Evolutionary conservation across 2,113 vertebrate genomes (phyloP), one percentile per base, ranked within the genome.

Genomic region (Neolamprologus devosi): DNA sequence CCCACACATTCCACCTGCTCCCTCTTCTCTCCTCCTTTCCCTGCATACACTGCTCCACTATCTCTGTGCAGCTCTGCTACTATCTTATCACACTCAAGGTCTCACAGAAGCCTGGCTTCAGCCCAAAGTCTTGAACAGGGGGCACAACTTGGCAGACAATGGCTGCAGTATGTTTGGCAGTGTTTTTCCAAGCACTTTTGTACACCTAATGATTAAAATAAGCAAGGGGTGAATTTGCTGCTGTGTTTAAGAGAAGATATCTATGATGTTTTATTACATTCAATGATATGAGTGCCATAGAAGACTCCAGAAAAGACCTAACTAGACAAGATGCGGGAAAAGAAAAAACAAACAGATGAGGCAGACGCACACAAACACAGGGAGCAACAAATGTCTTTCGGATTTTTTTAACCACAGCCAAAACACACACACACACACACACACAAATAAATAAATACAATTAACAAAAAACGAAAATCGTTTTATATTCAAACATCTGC

Each of bases 31-130:
- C 30, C 42, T 26, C 21, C 26, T 45, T 33, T 40, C 16, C 79
- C 55, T 23, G 17, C 85, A 40, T 80, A 10, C 81, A 79, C 85
- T 33, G 26, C 28, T 80, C 88, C 73, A 84, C 85, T 86, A 89
- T 89, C 86, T 87, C 84, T 80, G 70, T 81, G 75, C 88, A 90
- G 79, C 80, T 51, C 86, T 35, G 86, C 86, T 75, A 83, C 89
- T 93, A 93, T 96, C 95, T 95, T 95, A 94, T 95, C 94, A 86
- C 3, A 35, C 89, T 90, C 93, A 95, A 95, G 94, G 94, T 96
- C 91, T 95, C 90, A 87, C 93, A 90, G 92, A 92, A 94, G 94
- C 93, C 86, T 91, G 91, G 94, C 92, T 86, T 85, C 80, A 82
- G 89, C 95, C 91, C 93, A 94, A 80, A 92, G 92, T 91, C 92